Percentiles rank a stretch among this genome's conserved stretches.
Conservation (phyloP, 2,888 invertebrate species). For the Drosophila phalerata region DNA sequence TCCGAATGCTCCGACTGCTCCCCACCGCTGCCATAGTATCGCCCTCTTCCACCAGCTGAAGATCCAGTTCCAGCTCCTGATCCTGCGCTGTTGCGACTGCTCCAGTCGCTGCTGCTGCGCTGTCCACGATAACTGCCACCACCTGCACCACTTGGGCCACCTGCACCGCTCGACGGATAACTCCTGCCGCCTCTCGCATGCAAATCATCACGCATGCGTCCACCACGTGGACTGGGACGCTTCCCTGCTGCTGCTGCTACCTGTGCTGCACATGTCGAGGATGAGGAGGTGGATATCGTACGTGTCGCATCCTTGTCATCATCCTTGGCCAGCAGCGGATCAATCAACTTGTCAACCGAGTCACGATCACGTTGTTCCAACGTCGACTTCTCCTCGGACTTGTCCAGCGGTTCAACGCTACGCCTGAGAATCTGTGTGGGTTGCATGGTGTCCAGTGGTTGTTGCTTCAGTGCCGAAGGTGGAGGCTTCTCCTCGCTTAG, state of each 20-base stretch:
- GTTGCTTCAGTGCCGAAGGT: conserved; percentile 22
- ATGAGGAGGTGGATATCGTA: conserved; percentile 35
- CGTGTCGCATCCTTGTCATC: conserved; percentile 39
- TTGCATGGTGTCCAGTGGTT: conserved; percentile 46
- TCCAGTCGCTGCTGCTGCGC: conserved; percentile 15
- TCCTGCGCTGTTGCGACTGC: conserved; percentile 74
- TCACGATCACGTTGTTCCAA: conserved; percentile 16
- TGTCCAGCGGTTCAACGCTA: conserved; percentile 74
- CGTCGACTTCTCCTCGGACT: conserved; percentile 34
- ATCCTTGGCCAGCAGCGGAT: conserved; percentile 32
- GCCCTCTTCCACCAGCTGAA: conserved; percentile 82
- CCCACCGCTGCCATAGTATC: conserved; percentile 81
- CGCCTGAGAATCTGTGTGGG: conserved; percentile 85
- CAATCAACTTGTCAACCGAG: conserved; percentile 18
- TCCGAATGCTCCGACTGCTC: conserved; percentile 90
- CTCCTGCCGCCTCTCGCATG: conserved; percentile 53
- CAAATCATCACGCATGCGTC: conserved; percentile 56
- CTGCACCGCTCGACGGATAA: conserved; percentile 52
- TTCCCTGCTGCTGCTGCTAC: conserved; percentile 37
- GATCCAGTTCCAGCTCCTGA: conserved; percentile 65
- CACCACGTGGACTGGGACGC: conserved; percentile 82
- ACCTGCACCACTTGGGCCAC: conserved; percentile 13
- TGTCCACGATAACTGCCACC: conserved; percentile 86
- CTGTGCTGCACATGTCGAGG: conserved; percentile 12
- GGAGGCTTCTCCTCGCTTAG: conserved; percentile 72